Evolutionary conservation across 2,113 vertebrate species (phyloP).

Genomic region (Sterrhoptilus dennistouni): DNA sequence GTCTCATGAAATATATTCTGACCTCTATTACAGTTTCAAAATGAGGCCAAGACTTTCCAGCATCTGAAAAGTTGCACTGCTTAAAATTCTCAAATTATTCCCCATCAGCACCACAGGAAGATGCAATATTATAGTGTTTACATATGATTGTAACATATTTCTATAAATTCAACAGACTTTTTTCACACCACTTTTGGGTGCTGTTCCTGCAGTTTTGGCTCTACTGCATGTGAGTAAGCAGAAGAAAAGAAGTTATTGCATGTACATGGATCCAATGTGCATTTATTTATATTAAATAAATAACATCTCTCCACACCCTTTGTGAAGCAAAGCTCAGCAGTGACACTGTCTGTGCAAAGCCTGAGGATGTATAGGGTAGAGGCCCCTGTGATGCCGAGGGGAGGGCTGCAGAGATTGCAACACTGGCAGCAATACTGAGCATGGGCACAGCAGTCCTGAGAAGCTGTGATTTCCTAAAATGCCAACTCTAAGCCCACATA

Average conservation of each 20-base stretch:
- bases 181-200: background rate
- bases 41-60: constrained; percentile 18
- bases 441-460: background rate
- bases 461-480: background rate
- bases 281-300: background rate
- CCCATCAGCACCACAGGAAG: background rate
- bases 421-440: background rate
- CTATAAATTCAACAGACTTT: background rate
- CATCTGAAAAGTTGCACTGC: background rate
- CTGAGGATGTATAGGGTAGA: fast-evolving
- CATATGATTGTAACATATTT: background rate
- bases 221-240: background rate
- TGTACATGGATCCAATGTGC: background rate
- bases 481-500: fast-evolving
- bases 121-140: background rate
- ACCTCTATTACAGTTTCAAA: background rate
- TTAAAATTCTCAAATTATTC: constrained; percentile 19
- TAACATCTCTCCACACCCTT: background rate
- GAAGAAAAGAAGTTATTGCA: background rate
- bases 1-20: constrained; percentile 15
- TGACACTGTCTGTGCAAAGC: background rate
- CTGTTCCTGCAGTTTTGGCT: background rate
- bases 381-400: background rate
- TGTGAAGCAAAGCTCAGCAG: background rate
- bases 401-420: background rate